Percentiles rank a stretch among this genome's conserved stretches.
phyloP scores from a whole-genome alignment of 1,140 invertebrate genomes.

The Polypedilum vanderplanki region DNA sequence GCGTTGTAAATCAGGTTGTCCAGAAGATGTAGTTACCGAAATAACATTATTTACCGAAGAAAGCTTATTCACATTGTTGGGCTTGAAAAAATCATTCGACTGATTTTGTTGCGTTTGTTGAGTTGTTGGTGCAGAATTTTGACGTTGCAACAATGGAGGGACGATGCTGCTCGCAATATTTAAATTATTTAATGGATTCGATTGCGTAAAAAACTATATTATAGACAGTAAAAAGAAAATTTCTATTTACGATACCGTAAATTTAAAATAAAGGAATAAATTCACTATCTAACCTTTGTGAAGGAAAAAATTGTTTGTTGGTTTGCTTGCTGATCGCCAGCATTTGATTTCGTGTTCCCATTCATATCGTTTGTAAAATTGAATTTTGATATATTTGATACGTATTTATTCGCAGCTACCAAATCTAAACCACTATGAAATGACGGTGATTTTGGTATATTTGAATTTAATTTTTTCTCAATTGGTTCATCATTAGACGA shows the following conservation, averaged over 20 bases:
- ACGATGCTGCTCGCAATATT: not conserved
- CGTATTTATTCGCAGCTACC: slow-evolving; percentile 48
- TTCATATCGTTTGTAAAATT: slow-evolving; percentile 25
- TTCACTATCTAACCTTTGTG: not conserved
- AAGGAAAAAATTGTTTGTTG: slow-evolving; percentile 21
- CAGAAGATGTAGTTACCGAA: not conserved
- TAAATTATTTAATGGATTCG: slow-evolving; percentile 24
- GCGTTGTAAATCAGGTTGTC: not conserved
- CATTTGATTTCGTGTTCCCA: not conserved
- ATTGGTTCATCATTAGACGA: not conserved
- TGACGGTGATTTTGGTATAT: slow-evolving; percentile 72
- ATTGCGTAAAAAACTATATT: slow-evolving; percentile 4
- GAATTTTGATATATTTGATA: slow-evolving; percentile 23
- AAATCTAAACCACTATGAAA: slow-evolving; percentile 74
- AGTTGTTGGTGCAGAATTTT: not conserved
- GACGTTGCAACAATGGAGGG: not conserved
- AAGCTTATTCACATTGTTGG: not conserved
- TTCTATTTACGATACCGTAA: too few relatives aligned
- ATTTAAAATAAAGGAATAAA: too few relatives aligned
- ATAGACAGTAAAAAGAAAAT: not conserved
- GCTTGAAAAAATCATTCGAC: not conserved
- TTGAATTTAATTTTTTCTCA: not conserved
- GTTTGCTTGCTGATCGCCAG: not conserved
- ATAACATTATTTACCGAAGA: too few relatives aligned
- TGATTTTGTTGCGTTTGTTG: slow-evolving; percentile 8